Conservation (phyloP, 2,113 vertebrate species). For the Stictonetta naevosa region DNA sequence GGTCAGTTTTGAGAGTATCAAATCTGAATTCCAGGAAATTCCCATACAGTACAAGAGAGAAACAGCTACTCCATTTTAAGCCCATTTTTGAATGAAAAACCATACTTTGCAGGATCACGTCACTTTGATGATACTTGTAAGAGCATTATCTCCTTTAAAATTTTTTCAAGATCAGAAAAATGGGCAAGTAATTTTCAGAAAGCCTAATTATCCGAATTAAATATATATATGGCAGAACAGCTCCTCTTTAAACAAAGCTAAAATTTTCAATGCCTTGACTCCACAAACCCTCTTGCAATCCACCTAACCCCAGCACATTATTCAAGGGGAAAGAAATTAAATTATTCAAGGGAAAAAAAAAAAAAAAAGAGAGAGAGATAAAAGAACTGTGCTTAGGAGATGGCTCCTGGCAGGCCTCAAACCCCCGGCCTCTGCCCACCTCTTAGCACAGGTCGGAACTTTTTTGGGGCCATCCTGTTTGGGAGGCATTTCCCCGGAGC, state of each 20-base stretch:
- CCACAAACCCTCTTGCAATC: not conserved
- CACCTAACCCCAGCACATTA: fast-evolving
- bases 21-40: not conserved
- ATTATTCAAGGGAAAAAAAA: too few species aligned
- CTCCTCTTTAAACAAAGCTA: not conserved
- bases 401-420: not conserved
- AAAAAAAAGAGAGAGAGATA: too few species aligned
- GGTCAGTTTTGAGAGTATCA: not conserved
- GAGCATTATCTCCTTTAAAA: not conserved
- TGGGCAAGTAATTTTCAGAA: not conserved
- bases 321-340: not conserved
- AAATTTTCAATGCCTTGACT: not conserved
- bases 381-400: not conserved
- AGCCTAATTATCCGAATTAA: not conserved
- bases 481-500: not conserved
- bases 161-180: not conserved
- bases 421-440: not conserved
- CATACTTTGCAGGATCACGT: not conserved
- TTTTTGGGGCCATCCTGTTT: not conserved
- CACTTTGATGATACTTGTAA: not conserved
- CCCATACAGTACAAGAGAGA: not conserved
- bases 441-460: not conserved
- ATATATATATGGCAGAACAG: not conserved
- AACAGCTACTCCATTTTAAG: not conserved
- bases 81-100: not conserved